These are phyloP conservation scores for Polydesmus complanatus DNA, from an alignment of 2,888 invertebrate genomes.

Conservation along the genomic window DNA sequence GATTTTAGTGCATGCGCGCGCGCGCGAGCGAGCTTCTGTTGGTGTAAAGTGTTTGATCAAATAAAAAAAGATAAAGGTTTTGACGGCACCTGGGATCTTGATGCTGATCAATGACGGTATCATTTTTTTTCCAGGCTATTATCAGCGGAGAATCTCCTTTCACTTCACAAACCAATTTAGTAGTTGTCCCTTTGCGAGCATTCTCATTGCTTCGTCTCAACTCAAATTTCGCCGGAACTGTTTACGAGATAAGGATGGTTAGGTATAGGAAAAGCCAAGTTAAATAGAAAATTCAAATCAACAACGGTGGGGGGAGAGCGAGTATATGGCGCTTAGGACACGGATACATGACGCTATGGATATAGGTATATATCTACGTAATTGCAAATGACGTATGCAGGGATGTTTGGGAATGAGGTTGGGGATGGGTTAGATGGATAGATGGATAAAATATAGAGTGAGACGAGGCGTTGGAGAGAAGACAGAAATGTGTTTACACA, in stretches of 20 bases:
- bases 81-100: slow-evolving; percentile 16
- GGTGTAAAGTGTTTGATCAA: slow-evolving; percentile 9
- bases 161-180: slow-evolving; percentile 12
- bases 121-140: slow-evolving; percentile 13
- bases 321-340: too few relatives aligned
- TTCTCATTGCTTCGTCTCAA: slow-evolving; percentile 2
- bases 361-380: too few relatives aligned
- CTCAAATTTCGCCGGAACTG: slow-evolving; percentile 14
- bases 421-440: too few relatives aligned
- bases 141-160: slow-evolving; percentile 15
- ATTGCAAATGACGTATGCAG: too few relatives aligned
- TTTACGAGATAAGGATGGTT: too few relatives aligned
- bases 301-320: too few relatives aligned
- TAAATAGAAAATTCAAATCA: too few relatives aligned
- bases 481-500: not conserved
- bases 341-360: too few relatives aligned
- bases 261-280: too few relatives aligned
- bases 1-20: not conserved
- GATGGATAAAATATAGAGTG: too few relatives aligned
- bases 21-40: slow-evolving; percentile 13
- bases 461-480: too few relatives aligned
- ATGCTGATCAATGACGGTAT: slow-evolving; percentile 15
- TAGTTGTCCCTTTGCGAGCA: slow-evolving; percentile 10
- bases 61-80: slow-evolving; percentile 1
- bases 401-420: too few relatives aligned